Evolutionary conservation across 35 echinoderm and acorn worm species (phyloP), one percentile per base, ranked within the genome.

Genomic region (Eucidaris tribuloides): DNA sequence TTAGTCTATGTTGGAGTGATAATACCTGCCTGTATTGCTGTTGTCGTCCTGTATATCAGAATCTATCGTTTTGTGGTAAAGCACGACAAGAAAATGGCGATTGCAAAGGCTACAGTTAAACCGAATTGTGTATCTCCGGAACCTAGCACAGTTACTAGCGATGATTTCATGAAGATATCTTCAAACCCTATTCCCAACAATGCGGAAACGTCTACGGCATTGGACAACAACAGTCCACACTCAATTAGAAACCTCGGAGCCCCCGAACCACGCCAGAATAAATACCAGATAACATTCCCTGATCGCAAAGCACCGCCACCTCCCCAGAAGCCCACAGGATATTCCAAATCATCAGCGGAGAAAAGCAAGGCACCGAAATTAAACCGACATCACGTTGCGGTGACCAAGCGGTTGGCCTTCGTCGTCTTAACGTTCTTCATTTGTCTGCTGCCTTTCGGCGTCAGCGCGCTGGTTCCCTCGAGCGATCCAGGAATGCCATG

Each of bases 381-480:
- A 36, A 44, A 74, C 34, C 29, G 30, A 9, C 37, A 74, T 22
- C 57, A 83, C 28, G n/a, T 83, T 40, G 39, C 39, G 27, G 80
- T 83, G 14, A 83, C 80, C 7, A 83, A 63, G 58, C 41, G 60
- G 41, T 40, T 83, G 19, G 58, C 60, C 27, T 41, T 63, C 35
- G 80, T 83, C 3, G 80, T 83, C 4, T 3, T 83, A 43, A 60
- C 80, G 5, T 83, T 83, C 59, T 64, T 83, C 34, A 46, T 65
- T 5, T 83, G 80, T 50, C 60, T 62, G 1, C 41, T 83, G 14
- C 80, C 80, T 5, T 83, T 74, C 20, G 68, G 68, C 20, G 68
- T 74, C 2, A 74, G 68, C 34, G 68, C 43, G 9, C 34, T 44
- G 2, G 68, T 74, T 74, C 68, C 68, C 5, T 40, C 68, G 20